Conservation (phyloP, 2,888 invertebrate genomes). For the Conchocele bisecta region DNA sequence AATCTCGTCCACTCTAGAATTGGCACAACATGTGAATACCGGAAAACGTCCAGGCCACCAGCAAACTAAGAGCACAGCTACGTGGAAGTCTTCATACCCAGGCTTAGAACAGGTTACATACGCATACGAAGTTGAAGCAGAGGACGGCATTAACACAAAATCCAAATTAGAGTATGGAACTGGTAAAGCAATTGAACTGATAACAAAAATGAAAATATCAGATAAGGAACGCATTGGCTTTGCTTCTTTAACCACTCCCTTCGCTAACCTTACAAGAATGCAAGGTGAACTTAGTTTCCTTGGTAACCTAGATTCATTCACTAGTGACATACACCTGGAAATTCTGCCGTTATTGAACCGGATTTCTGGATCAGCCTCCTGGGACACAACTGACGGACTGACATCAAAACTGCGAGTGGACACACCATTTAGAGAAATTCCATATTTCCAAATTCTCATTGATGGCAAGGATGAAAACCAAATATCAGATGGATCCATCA, state of each 20-base stretch:
- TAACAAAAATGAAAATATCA: constrained; percentile 15
- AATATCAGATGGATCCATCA: neutral
- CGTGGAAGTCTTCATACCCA: constrained; percentile 34
- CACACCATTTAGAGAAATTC: constrained; percentile 9
- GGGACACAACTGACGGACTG: constrained; percentile 24
- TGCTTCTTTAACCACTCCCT: constrained; percentile 36
- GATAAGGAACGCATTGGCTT: neutral
- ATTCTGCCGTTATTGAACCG: constrained; percentile 20
- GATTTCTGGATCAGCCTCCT: constrained; percentile 16
- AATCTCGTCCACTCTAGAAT: constrained; percentile 13
- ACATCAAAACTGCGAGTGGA: constrained; percentile 1
- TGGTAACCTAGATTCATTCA: constrained; percentile 15
- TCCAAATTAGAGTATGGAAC: constrained; percentile 28
- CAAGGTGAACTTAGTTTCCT: constrained; percentile 11
- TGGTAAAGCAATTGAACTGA: constrained; percentile 26
- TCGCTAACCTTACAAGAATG: constrained; percentile 17
- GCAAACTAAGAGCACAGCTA: constrained; percentile 1
- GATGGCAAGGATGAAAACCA: neutral
- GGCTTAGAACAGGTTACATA: constrained; percentile 35
- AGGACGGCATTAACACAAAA: constrained; percentile 3
- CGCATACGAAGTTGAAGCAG: constrained; percentile 16
- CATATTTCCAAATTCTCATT: neutral
- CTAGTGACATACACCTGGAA: constrained; percentile 19
- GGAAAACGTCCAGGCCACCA: too few relatives aligned
- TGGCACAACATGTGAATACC: constrained; percentile 14